phyloP scores from a whole-genome alignment of 2,888 invertebrate genomes.

The Eupithecia centaureata region DNA sequence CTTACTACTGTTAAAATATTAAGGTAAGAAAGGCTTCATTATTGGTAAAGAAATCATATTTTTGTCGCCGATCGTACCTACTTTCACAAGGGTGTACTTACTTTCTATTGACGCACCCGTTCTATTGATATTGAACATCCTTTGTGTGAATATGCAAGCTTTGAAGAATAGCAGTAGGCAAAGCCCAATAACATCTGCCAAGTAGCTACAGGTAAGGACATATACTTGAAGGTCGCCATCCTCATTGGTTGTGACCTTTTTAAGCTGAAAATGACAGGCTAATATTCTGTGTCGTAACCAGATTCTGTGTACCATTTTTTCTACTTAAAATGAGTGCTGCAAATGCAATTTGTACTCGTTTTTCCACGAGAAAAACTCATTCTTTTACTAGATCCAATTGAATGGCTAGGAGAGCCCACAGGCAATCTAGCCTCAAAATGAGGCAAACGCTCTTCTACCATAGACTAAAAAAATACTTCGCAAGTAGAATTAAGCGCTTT shows the following conservation, averaged over 20 bases:
- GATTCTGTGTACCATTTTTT: too few species aligned
- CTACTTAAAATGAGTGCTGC: too few species aligned
- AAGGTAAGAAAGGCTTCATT: too few species aligned
- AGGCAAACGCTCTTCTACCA: background rate
- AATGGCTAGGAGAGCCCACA: background rate
- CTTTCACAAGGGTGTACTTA: background rate
- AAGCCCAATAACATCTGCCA: too few species aligned
- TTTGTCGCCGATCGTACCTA: background rate
- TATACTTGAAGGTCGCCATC: too few species aligned
- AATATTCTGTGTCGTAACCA: background rate
- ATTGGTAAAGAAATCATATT: background rate
- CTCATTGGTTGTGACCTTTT: background rate
- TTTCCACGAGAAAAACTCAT: background rate
- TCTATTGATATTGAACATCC: background rate
- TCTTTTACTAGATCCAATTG: background rate
- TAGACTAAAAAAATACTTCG: background rate
- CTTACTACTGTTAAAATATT: too few species aligned
- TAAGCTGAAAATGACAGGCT: background rate
- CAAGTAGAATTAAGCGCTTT: background rate
- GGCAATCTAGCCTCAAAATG: background rate
- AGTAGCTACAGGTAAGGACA: too few species aligned
- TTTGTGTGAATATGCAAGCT: constrained; percentile 2
- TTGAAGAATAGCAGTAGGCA: background rate
- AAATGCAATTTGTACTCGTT: background rate
- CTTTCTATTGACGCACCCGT: background rate